Conservation (phyloP, 2,888 invertebrate genomes). For the Trypoxylon attenuatum region DNA sequence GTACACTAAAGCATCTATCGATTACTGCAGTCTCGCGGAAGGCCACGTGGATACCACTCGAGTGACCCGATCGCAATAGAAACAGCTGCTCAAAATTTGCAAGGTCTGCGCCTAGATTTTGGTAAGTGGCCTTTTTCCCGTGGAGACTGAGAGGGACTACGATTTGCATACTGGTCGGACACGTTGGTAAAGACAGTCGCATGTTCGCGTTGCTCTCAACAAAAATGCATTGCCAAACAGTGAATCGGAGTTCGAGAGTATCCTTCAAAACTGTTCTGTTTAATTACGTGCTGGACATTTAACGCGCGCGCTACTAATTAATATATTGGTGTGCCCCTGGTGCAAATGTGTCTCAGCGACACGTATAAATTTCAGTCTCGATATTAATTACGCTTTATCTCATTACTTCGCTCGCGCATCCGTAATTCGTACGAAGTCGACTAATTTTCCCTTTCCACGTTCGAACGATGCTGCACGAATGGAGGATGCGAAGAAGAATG, state of each 20-base stretch:
- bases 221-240: too few species aligned
- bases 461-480: too few species aligned
- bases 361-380: not conserved
- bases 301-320: constrained; percentile 22
- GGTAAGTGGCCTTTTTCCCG: constrained; percentile 22
- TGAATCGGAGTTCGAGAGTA: too few species aligned
- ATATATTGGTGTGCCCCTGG: constrained; percentile 11
- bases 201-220: too few species aligned
- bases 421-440: too few species aligned
- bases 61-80: not conserved
- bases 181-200: constrained; percentile 9
- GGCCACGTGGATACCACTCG: not conserved
- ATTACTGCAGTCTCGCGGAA: too few species aligned
- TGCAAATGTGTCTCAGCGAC: not conserved
- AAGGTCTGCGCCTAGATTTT: constrained; percentile 29
- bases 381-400: not conserved
- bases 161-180: constrained; percentile 62
- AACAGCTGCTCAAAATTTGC: constrained; percentile 38
- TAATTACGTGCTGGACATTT: constrained; percentile 5
- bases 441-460: too few species aligned
- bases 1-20: too few species aligned
- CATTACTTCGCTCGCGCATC: too few species aligned
- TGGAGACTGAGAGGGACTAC: constrained; percentile 37
- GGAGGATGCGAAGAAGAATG: too few species aligned
- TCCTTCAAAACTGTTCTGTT: constrained; percentile 6